Evolutionary conservation across 2,113 vertebrate genomes (phyloP), one percentile per base, ranked within the genome.

Genomic region (Hassar affinis): DNA sequence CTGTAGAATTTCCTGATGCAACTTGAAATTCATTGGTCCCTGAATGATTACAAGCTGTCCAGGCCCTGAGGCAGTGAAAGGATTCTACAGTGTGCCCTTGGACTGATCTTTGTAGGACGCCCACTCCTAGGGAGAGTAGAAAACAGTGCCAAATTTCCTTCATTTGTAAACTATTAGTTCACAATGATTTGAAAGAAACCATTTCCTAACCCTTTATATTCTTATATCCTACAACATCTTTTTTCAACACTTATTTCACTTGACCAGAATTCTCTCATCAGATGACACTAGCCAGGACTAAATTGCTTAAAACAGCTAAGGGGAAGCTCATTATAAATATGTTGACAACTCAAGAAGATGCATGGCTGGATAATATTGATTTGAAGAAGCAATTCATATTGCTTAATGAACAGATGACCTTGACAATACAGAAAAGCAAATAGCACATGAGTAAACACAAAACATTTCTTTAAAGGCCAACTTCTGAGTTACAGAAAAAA

Each of bases 331-430:
- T 35, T 71, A 69, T 57, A 57, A 59, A 14, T 11, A 59, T 61
- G 54, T 78, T 78, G 82, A 84, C 61, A 68, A 66, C 61, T 84
- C 45, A 71, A 47, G 30, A 30, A 61, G 59, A 52, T 66, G 22
- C 45, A 77, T 30, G 27, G 52, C 56, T 45, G 54, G 64, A 42
- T 79, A 72, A 33, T 79, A 79, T 84, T 84, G 76, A 79, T 72
- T 61, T 42, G 8, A 79, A 79, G 18, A 79, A 56, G 38, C 38
- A 30, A 72, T 79, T 79, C 66, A 72, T 72, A 79, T 79, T 79
- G 52, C 35, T 42, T 79, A 84, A 84, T 72, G 54, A 84, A 72
- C 18, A 84, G 27, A 79, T 79, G 54, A 72, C 76, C 83, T 84
- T 84, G 52, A 79, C 33, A 45, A 51, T 30, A 77, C 2, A 51